Base-by-base conservation (phyloP, 2,888 invertebrate genomes). In the Trissoscelio sp. region DNA sequence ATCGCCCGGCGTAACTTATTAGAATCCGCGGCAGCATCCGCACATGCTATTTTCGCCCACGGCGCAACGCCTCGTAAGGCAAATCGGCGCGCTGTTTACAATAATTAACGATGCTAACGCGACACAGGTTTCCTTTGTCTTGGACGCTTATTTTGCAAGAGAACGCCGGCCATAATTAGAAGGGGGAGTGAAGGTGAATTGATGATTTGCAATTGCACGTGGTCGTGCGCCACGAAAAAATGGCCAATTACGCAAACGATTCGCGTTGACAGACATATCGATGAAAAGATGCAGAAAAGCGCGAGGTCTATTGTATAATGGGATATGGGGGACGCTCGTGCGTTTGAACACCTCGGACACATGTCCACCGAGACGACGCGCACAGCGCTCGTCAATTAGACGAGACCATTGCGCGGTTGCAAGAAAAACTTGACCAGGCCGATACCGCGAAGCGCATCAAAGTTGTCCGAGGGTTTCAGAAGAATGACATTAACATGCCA, bases 401-500 rank as follows among this genome's bases (percentile, higher is more conserved):
- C 86, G 83, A 83, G 86, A 86, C 86, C 87, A 85, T 85, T 82
- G 80, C 82, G 12, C 60, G 84, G 86, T 3, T 7, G 24, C 83
- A 85, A 86, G 87, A 89, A 88, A 89, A 89, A 89, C 87, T 84
- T 81, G 86, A 83, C 86, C 83, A 46, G 85, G 77, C 84, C 86
- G 85, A 85, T 86, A 86, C 86, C 83, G 84, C 86, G 88, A 87
- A 88, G 84, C 85, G 85, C 83, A 79, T 64, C 57, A 39, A 31
- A 78, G 70, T 70, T 78, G 83, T 85, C 83, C 82, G 84, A 83
- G 85, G 83, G 86, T 87, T 87, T 86, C 84, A 86, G 84, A 81
- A 85, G 88, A 88, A 87, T 87, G 87, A 86, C 87, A 89, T 89
- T 89, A 89, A 89, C 88, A 88, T 87, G 85, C 86, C 85, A n/a